Percentiles rank a stretch among this genome's conserved stretches.
Conservation (phyloP, 2,888 invertebrate genomes). For the Ditula angustiorana region DNA sequence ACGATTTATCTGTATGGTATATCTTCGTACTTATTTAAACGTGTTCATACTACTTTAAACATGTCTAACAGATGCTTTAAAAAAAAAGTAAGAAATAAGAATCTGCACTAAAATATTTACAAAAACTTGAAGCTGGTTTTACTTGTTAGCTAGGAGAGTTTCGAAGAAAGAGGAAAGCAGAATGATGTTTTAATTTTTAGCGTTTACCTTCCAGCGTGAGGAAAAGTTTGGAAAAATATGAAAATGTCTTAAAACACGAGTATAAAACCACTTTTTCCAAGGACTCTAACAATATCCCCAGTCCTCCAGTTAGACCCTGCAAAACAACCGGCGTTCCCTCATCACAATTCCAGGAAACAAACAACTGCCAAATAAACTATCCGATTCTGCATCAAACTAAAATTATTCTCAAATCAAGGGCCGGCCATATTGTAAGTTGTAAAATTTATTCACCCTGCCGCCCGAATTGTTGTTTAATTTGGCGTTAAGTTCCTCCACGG, state of each 20-base stretch:
- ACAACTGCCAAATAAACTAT: slow-evolving; percentile 30
- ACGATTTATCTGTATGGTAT: not conserved
- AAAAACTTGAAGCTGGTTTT: too few species aligned
- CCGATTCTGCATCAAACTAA: slow-evolving; percentile 44
- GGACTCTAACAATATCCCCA: not conserved
- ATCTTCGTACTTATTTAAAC: too few species aligned
- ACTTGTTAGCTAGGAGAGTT: too few species aligned
- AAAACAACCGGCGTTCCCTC: slow-evolving; percentile 3
- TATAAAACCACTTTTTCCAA: not conserved
- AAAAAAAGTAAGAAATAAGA: too few species aligned
- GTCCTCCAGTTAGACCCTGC: not conserved
- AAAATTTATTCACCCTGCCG: slow-evolving; percentile 72
- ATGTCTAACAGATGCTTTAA: too few species aligned
- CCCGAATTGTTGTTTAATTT: slow-evolving; percentile 77
- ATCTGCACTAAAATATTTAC: too few species aligned
- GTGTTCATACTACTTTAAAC: too few species aligned
- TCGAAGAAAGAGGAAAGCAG: too few species aligned
- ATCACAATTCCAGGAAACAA: slow-evolving; percentile 38
- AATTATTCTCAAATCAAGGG: slow-evolving; percentile 59
- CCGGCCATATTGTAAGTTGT: slow-evolving; percentile 59
- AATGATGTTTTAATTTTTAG: too few species aligned
- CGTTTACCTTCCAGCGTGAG: too few species aligned
- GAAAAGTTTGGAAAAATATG: too few species aligned
- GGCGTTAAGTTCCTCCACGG: slow-evolving; percentile 68
- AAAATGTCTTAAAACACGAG: too few species aligned